Base-by-base conservation (phyloP, 2,888 invertebrate species). In the Eupithecia subfuscata region DNA sequence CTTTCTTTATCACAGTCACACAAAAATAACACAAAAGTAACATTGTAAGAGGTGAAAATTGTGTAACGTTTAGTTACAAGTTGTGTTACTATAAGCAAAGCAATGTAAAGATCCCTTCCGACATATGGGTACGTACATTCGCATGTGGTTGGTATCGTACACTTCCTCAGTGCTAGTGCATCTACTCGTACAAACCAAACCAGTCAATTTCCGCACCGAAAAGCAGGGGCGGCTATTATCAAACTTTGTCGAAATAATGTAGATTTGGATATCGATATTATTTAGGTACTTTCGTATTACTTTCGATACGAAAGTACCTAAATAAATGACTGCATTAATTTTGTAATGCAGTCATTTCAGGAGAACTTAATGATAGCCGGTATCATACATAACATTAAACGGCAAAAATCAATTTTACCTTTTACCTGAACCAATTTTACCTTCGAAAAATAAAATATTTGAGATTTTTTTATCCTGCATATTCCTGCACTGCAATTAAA, bases 121-220 rank as follows among this genome's bases (percentile, higher is more conserved):
- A 4, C 16, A 25, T 43, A 43, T 14, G 40, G 16, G 40, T 64
- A 37, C 18, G 40, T 64, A 37, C 18, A n/a, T 68, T 68, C 67
- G 30, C 70, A 43, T 22, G 72, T 68, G 22, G 22, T 52, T 67
- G 45, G 18, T 56, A 64, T 30, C 40, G 37, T 70, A 63, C 14
- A 34, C n/a, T 63, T 70, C 65, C 69, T 74, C 69, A 45, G 70
- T 74, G 74, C 68, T 45, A 72, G 69, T 71, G 73, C 65, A 73
- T 52, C 73, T 56, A 56, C 67, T 68, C 64, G 48, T 69, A 74
- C 48, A 79, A 81, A 80, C 79, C 52, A 56, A 56, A 22, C 52
- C 75, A 82, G 75, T 83, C 87, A 86, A 87, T 87, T 87, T 87
- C 87, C 87, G 85, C 74, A 78, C 81, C 73, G 79, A 80, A 84